Evolutionary conservation across 2,888 invertebrate species (phyloP).

Genomic region (Ochlodes sylvanus): DNA sequence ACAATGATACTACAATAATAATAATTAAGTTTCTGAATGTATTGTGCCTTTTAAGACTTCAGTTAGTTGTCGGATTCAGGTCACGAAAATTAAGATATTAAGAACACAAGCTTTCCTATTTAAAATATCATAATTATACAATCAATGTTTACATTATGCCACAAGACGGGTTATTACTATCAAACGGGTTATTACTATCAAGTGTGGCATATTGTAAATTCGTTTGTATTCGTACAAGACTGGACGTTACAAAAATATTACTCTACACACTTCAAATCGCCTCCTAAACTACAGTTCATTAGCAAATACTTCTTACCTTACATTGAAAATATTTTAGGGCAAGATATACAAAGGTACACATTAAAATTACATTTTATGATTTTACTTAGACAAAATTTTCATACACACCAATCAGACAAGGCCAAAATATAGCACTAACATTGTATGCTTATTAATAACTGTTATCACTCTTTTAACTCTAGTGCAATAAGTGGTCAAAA

Average conservation of each 20-base stretch:
- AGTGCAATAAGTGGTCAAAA: slow-evolving; percentile 13
- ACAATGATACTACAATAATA: slow-evolving; percentile 26
- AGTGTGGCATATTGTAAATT: slow-evolving; percentile 33
- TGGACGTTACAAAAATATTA: slow-evolving; percentile 39
- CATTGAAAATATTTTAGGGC: slow-evolving; percentile 33
- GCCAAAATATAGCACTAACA: slow-evolving; percentile 15
- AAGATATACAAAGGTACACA: slow-evolving; percentile 31
- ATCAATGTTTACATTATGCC: slow-evolving; percentile 28
- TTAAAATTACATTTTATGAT: slow-evolving; percentile 17
- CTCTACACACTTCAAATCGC: slow-evolving; percentile 30
- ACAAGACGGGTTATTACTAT: background rate
- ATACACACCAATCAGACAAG: slow-evolving; percentile 15
- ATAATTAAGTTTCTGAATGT: background rate
- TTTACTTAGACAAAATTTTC: slow-evolving; percentile 12
- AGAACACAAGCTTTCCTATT: background rate
- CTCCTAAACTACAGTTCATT: slow-evolving; percentile 32
- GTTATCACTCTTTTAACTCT: slow-evolving; percentile 14
- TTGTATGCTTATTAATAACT: background rate
- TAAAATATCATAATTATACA: background rate
- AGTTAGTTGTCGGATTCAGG: background rate
- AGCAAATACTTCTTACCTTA: slow-evolving; percentile 25
- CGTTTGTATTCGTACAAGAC: slow-evolving; percentile 5
- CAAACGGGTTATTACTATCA: background rate
- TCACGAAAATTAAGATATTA: slow-evolving; percentile 2
- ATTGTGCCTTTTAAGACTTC: slow-evolving; percentile 10